These are phyloP conservation scores for Beaufortia kweichowensis DNA, from an alignment of 2,113 vertebrate species.

Conservation along the genomic window DNA sequence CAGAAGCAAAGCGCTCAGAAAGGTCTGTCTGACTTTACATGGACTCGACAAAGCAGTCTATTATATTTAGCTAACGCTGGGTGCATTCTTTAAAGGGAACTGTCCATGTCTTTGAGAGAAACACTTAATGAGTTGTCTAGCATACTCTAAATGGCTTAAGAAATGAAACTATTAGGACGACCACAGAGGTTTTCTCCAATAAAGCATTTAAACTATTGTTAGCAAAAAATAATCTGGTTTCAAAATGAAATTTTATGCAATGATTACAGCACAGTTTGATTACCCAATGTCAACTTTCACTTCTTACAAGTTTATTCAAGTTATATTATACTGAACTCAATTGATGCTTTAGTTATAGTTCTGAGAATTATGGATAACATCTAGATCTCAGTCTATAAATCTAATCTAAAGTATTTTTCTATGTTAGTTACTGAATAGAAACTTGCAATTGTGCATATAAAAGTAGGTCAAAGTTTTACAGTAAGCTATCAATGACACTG, in stretches of 20 bases:
- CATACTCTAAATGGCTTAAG: slow-evolving; percentile 38
- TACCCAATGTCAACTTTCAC: slow-evolving; percentile 3
- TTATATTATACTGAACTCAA: background rate
- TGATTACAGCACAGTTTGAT: background rate
- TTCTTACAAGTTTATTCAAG: background rate
- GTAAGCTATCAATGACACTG: background rate
- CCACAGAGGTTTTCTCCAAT: slow-evolving; percentile 13
- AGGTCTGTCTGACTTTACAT: slow-evolving; percentile 39
- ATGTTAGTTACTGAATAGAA: background rate
- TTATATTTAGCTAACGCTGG: slow-evolving; percentile 44
- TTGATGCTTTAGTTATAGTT: background rate
- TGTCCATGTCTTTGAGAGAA: slow-evolving; percentile 11
- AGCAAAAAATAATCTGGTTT: background rate
- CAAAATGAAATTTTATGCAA: background rate
- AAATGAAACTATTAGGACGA: slow-evolving; percentile 8
- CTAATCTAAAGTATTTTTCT: background rate
- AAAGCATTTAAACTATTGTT: slow-evolving; percentile 20
- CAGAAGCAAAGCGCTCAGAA: slow-evolving; percentile 21
- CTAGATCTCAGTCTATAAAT: background rate
- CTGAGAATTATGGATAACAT: background rate
- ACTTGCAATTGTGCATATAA: background rate
- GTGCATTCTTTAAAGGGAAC: slow-evolving; percentile 38
- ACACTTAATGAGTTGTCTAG: slow-evolving; percentile 29
- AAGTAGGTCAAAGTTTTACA: background rate
- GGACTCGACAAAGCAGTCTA: slow-evolving; percentile 45